Evolutionary conservation across 2,888 invertebrate species (phyloP).

Genomic region (Dicyrtomina minuta): DNA sequence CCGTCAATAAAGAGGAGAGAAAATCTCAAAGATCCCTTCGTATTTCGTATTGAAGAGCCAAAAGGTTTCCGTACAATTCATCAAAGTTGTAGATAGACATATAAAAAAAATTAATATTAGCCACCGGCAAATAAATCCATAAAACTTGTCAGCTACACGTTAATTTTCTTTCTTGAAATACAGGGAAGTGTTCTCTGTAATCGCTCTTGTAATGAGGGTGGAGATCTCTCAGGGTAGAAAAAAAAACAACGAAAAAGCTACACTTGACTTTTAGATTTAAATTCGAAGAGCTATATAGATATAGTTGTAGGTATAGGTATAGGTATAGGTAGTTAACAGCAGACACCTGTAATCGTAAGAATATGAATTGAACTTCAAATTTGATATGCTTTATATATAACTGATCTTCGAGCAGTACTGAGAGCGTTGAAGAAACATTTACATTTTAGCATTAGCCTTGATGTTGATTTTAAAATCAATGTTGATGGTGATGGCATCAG

Average conservation of each 20-base stretch:
- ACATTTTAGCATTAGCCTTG: too few species aligned
- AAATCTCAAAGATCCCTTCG: neutral
- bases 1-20: neutral
- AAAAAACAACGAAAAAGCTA: neutral
- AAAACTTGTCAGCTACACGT: conserved; percentile 30
- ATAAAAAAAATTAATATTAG: conserved; percentile 17
- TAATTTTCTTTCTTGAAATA: conserved; percentile 23
- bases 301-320: too few species aligned
- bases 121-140: conserved; percentile 31
- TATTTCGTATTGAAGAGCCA: neutral
- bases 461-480: too few species aligned
- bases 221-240: conserved; percentile 5
- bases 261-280: conserved; percentile 1
- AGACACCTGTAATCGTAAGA: too few species aligned
- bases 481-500: too few species aligned
- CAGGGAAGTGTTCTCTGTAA: conserved; percentile 15
- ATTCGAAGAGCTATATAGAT: neutral
- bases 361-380: too few species aligned
- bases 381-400: too few species aligned
- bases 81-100: neutral
- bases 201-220: conserved; percentile 26
- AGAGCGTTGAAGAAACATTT: too few species aligned
- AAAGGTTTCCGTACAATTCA: neutral
- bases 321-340: too few species aligned
- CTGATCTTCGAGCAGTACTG: too few species aligned